Base-by-base conservation (phyloP, 1,140 invertebrate species). In the Adoxophyes honmai region DNA sequence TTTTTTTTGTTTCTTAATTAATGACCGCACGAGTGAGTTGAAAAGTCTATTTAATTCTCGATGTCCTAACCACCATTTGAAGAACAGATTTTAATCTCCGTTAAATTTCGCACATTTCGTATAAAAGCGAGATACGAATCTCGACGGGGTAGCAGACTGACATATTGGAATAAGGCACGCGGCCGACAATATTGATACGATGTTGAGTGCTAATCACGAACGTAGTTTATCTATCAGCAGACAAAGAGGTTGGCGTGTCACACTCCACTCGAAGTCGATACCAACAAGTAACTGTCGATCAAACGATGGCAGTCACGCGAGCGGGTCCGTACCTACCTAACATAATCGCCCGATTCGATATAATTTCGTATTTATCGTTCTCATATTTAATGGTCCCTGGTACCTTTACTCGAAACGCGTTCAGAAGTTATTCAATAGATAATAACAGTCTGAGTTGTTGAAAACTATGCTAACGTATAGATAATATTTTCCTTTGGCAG, bases 221-320 rank as follows among this genome's bases (percentile, higher is more conserved):
- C 53, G 63, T 64, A 62, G 64, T 79, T 79, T 78, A 73, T 74
- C 75, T 70, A 75, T 75, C 68, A 61, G 48, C 58, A 67, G 38
- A 75, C 73, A 69, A 64, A 67, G 69, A 62, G 66, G 57, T 70
- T 75, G 67, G 75, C 71, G 70, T 78, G 77, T 79, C 66, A 74
- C 69, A 69, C 67, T 64, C 57, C 68, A 78, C 75, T 76, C 64
- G 64, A 78, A 63, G 60, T 72, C 60, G 67, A 70, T 76, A 73
- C 60, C 64, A 69, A 66, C 68, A 65, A 70, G 54, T 52, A 60
- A 55, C 59, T 58, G 62, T 57, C 64, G 60, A 61, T 73, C 54
- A 68, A 74, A 70, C 55, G 57, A 61, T 63, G 67, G 52, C 11
- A 68, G 70, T 73, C 78, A 81, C 78, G 78, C 73, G 52, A 76